Evolutionary conservation across 2,113 vertebrate species (phyloP).

Genomic region (Elephas maximus): DNA sequence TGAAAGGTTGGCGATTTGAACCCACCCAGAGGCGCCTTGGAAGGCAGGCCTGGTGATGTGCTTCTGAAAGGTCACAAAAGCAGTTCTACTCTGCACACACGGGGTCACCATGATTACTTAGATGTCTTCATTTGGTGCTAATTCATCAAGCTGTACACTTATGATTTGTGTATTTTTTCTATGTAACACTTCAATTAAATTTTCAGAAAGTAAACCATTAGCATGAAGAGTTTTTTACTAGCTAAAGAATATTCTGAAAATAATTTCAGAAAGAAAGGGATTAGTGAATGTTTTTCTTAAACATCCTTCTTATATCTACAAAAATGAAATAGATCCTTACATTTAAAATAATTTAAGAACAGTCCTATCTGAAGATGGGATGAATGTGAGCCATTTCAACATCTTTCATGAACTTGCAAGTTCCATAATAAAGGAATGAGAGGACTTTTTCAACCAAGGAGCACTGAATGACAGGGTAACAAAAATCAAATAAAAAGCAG

Average conservation of each 20-base stretch:
- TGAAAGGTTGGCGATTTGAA: too few relatives aligned
- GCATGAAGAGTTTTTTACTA: neutral
- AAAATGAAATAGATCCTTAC: slow-evolving; percentile 35
- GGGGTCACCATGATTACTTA: neutral
- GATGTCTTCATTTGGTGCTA: neutral
- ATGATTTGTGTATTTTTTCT: neutral
- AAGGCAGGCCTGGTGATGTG: too few relatives aligned
- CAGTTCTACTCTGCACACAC: too few relatives aligned
- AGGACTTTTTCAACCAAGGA: slow-evolving; percentile 1
- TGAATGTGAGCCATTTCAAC: neutral
- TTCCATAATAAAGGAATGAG: neutral
- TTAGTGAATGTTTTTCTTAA: slow-evolving; percentile 11
- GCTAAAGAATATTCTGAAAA: slow-evolving; percentile 55
- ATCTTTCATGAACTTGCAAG: slow-evolving; percentile 16
- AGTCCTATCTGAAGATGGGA: neutral
- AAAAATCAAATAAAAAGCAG: neutral
- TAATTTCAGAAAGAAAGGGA: slow-evolving; percentile 51
- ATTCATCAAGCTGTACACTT: neutral
- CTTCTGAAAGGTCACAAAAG: too few relatives aligned
- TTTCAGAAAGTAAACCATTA: neutral
- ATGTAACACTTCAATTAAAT: neutral
- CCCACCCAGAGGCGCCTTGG: too few relatives aligned
- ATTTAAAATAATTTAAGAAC: slow-evolving; percentile 46
- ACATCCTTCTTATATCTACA: neutral
- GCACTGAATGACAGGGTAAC: neutral